These are phyloP conservation scores for Phodopus roborovskii DNA, from an alignment of 2,113 vertebrate species.

Conservation along the genomic window DNA sequence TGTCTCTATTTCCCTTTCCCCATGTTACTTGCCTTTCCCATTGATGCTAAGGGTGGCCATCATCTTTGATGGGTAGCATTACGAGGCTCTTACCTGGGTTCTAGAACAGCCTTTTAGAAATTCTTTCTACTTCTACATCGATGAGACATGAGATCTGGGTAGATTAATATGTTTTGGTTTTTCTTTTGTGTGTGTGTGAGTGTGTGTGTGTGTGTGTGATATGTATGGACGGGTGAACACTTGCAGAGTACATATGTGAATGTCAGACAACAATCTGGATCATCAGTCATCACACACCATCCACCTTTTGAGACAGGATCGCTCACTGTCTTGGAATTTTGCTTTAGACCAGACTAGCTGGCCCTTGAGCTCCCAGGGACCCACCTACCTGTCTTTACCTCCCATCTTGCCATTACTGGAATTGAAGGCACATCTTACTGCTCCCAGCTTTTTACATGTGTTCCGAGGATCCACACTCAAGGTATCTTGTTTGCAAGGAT, in stretches of 20 bases:
- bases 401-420: background rate
- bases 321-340: background rate
- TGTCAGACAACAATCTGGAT: background rate
- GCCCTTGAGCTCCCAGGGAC: background rate
- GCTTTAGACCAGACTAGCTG: background rate
- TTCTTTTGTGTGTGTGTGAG: no score
- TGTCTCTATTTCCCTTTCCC: background rate
- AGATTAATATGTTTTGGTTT: background rate
- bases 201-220: no score
- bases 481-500: no score
- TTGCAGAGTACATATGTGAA: no score
- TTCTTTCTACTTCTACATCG: background rate
- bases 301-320: background rate
- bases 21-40: background rate
- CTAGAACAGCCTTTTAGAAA: background rate
- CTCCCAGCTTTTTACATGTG: background rate
- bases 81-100: background rate
- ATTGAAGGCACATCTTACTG: background rate
- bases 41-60: background rate
- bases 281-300: background rate
- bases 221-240: background rate
- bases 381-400: no score
- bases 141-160: background rate
- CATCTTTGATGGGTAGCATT: background rate
- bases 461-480: background rate